Percentiles rank a stretch among this genome's conserved stretches.
These are phyloP conservation scores for Aix galericulata DNA, from an alignment of 2,113 vertebrate genomes.

Conservation along the genomic window DNA sequence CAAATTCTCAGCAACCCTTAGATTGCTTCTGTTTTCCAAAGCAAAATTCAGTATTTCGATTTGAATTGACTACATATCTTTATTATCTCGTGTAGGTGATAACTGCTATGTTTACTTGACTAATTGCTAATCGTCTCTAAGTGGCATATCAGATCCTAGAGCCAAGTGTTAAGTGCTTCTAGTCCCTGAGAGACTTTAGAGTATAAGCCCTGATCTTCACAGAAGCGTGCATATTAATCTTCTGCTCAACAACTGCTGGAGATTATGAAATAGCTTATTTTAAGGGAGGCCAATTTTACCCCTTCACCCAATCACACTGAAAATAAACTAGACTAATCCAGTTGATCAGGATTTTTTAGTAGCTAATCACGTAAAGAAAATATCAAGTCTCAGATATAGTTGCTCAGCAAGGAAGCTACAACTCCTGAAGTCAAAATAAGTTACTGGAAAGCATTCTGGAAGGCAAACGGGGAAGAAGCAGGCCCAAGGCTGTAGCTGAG, in stretches of 20 bases:
- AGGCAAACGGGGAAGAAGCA: background rate
- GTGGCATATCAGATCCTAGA: conserved; percentile 5
- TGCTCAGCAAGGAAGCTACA: background rate
- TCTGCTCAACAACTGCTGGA: background rate
- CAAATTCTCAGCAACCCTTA: background rate
- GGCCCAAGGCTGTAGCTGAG: background rate
- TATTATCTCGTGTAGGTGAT: background rate
- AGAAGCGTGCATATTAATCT: background rate
- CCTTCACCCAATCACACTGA: background rate
- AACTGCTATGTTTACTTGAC: conserved; percentile 12
- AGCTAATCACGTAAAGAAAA: background rate
- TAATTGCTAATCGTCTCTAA: conserved; percentile 37
- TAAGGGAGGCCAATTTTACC: background rate
- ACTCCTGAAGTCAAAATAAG: background rate
- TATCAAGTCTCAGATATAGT: background rate
- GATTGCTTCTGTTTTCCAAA: background rate
- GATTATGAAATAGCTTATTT: background rate
- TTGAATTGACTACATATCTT: conserved; percentile 20
- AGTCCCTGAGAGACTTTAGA: background rate
- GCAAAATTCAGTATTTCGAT: background rate
- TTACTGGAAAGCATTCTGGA: background rate
- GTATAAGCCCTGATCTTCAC: background rate
- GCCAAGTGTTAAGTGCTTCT: conserved; percentile 11
- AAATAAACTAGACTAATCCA: background rate
- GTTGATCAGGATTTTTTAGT: background rate